Evolutionary conservation across 1,140 invertebrate genomes (phyloP).

Genomic region (Macrocentrus cingulum): DNA sequence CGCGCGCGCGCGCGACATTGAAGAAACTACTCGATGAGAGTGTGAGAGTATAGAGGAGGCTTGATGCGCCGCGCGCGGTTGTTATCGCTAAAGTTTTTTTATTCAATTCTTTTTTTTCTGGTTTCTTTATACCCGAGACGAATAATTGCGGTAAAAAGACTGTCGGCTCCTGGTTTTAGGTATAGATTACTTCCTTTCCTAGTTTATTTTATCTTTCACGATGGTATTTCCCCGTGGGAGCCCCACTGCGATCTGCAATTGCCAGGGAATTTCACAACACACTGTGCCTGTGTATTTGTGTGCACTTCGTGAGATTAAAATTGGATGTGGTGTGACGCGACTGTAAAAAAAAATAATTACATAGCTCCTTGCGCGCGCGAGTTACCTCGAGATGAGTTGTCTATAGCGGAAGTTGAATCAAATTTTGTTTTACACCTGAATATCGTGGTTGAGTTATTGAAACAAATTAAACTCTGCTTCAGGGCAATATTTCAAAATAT

Average conservation of each 20-base stretch:
- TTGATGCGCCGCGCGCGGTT: neutral
- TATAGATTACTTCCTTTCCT: constrained; percentile 8
- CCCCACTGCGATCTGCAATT: constrained; percentile 2
- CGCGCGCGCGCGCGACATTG: neutral
- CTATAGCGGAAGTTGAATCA: no score
- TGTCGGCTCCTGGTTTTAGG: no score
- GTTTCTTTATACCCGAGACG: neutral
- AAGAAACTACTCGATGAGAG: no score
- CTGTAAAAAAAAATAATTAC: constrained; percentile 6
- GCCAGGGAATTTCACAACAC: neutral
- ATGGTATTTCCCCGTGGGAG: constrained; percentile 4
- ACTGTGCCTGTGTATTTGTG: constrained; percentile 8
- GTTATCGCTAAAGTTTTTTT: constrained; percentile 6
- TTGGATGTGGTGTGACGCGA: constrained; percentile 9
- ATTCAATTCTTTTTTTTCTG: neutral
- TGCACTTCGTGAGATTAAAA: constrained; percentile 14
- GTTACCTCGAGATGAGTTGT: no score
- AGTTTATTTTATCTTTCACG: constrained; percentile 13
- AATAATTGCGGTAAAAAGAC: constrained; percentile 10
- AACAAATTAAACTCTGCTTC: no score
- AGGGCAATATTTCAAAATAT: no score
- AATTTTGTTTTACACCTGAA: no score
- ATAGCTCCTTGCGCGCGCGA: no score
- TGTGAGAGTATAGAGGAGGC: neutral
- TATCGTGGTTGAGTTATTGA: no score